phyloP scores from a whole-genome alignment of 2,888 invertebrate genomes.

The Brachypalpus laphriformis region DNA sequence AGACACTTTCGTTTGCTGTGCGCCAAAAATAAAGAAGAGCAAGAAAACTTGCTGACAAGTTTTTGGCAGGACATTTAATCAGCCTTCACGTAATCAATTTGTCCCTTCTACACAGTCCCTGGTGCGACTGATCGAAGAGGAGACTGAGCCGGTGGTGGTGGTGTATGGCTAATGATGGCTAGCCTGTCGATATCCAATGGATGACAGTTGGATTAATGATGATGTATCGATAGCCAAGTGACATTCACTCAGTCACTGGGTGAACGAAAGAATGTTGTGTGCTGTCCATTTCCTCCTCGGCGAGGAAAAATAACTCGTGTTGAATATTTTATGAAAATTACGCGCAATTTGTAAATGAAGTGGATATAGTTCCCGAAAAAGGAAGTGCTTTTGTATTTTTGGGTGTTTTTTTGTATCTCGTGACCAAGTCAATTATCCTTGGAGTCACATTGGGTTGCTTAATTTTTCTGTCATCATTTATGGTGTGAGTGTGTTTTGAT shows the following conservation, averaged over 20 bases:
- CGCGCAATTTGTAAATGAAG: constrained; percentile 53
- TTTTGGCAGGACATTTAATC: constrained; percentile 72
- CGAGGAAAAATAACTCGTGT: constrained; percentile 26
- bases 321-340: constrained; percentile 59
- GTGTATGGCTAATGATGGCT: constrained; percentile 55
- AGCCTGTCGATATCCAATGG: constrained; percentile 65
- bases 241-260: not conserved
- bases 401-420: constrained; percentile 35
- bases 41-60: constrained; percentile 64
- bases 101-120: constrained; percentile 33
- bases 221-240: constrained; percentile 55
- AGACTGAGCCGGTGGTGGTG: not conserved
- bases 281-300: constrained; percentile 1
- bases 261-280: not conserved
- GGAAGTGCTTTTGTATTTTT: not conserved
- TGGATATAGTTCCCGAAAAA: not conserved
- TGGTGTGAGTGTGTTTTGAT: not conserved
- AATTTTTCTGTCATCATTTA: constrained; percentile 34
- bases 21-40: constrained; percentile 11
- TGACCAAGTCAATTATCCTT: constrained; percentile 71
- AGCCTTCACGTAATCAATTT: constrained; percentile 73
- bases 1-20: constrained; percentile 30
- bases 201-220: constrained; percentile 72
- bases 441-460: constrained; percentile 37
- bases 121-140: not conserved